Evolutionary conservation across 2,797 vertebrate species (phyloP), one percentile per base, ranked within the genome.

Genomic region (Rhincodon typus): DNA sequence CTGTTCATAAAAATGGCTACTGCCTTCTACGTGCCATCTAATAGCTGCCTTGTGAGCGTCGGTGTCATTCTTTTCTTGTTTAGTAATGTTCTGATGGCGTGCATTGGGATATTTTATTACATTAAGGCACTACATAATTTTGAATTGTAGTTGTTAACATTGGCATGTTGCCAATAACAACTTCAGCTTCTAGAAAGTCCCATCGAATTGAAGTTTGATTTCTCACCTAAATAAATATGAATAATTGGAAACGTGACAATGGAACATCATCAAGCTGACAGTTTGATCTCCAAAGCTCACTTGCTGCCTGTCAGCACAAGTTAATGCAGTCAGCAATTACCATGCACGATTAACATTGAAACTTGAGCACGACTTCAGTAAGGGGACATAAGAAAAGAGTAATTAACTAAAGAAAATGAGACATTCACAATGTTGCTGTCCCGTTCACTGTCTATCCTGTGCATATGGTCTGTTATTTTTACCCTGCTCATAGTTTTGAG

Each of bases 141-240:
- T 62, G 12, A 62, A 62, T 62, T 62, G 57, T 62, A 62, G 57
- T 62, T 62, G 57, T 62, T 62, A 62, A 62, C 57, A 15, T 67
- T 93, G 88, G 27, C 34, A 66, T 66, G 7, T 53, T 23, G 12
- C 84, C 46, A 46, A 46, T 50, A 23, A 19, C 15, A n/a, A 93
- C 67, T 66, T 34, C 57, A 62, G 53, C 57, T 62, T 93, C 57
- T 4, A 27, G 46, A 86, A 86, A 86, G 8, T 19, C 38, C 84
- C 53, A 93, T 53, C n/a, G 88, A 93, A 67, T 13, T 67, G 88
- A 93, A 19, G 57, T 93, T 93, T 93, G 62, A 93, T 67, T 67
- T 7, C 30, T 17, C 66, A 93, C 84, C 88, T 66, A 93, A 67
- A 66, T n/a, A 93, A 93, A 93, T 67, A 67, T 66, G 88, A n/a